Base-by-base conservation (phyloP, 1,140 invertebrate species). In the Diorhabda sublineata region DNA sequence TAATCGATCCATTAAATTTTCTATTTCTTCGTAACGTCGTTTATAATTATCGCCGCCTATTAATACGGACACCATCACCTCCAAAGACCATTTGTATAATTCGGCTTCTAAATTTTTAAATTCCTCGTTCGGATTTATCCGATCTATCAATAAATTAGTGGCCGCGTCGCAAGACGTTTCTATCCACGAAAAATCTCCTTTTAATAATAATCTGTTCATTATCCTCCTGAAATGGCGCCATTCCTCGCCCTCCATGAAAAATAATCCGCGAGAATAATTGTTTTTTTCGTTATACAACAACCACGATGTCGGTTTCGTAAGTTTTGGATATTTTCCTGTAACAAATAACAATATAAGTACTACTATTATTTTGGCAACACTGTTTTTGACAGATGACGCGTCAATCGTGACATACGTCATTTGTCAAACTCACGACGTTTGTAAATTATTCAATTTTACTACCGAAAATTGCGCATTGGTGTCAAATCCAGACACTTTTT, bases 221-320 rank as follows among this genome's bases (percentile, higher is more conserved):
- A 90, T 87, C 75, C 86, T 84, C 45, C 93, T 83, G 75, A 85
- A 85, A 66, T 83, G 82, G 68, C 88, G 77, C 93, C 93, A 95
- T 81, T 94, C 91, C 62, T 89, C 83, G 3, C 91, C 92, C 70
- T 94, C 84, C 93, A 95, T 95, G 80, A 96, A 96, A 76, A 95
- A 90, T 6, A 96, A 82, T 11, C 94, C 94, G 73, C 94, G 85
- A 72, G 88, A 83, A 61, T 86, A 88, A 45, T 86, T 84, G 71
- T 90, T 85, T 2, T 87, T 79, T 74, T 92, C 80, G 76, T 94
- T 94, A 75, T 95, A 95, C 8, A 92, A 78, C 1, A 85, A 79
- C 93, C 93, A 96, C 3, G 92, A 84, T 76, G 94, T 91, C 3
- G 93, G 93, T 70, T 95, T 78, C 74, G 93, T 86, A 81, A 95